Conservation (phyloP, 1,140 invertebrate genomes). For the Eupristina koningsbergeri region DNA sequence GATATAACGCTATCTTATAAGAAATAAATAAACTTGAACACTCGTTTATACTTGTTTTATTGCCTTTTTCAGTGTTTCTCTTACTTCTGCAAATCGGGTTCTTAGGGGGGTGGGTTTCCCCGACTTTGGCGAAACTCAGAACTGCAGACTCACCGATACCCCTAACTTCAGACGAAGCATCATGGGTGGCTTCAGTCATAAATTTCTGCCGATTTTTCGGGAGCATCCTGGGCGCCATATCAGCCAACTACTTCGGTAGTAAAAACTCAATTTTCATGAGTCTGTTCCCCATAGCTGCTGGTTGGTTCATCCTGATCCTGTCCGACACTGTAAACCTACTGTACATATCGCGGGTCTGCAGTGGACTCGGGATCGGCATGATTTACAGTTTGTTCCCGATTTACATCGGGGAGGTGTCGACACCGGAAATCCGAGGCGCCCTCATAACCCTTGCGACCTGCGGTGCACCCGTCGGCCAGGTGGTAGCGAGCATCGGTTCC, state of each 20-base stretch:
- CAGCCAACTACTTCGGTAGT: constrained; percentile 76
- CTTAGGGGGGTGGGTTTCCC: constrained; percentile 75
- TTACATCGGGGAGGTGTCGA: constrained; percentile 79
- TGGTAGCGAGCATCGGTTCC: constrained; percentile 80
- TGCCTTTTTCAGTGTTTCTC: constrained; percentile 62
- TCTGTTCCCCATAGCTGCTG: constrained; percentile 76
- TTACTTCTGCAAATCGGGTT: constrained; percentile 62
- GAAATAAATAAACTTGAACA: too few relatives aligned
- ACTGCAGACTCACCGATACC: constrained; percentile 70
- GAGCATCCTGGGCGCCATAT: constrained; percentile 62
- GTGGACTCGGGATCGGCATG: constrained; percentile 79
- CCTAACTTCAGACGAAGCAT: constrained; percentile 75
- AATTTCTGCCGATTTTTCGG: constrained; percentile 70
- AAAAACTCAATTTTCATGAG: constrained; percentile 78
- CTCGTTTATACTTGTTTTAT: not conserved
- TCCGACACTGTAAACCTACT: constrained; percentile 72
- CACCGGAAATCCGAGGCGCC: constrained; percentile 77
- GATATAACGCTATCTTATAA: too few relatives aligned
- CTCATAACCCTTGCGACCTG: constrained; percentile 78
- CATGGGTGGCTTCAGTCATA: constrained; percentile 77
- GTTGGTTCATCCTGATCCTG: constrained; percentile 77
- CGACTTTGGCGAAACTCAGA: constrained; percentile 74
- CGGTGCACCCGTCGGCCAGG: constrained; percentile 76
- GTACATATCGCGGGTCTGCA: constrained; percentile 74
- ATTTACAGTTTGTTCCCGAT: constrained; percentile 79